phyloP scores from a whole-genome alignment of 92 coral and sea anemone genomes.

The Phenganax stokvisi region DNA sequence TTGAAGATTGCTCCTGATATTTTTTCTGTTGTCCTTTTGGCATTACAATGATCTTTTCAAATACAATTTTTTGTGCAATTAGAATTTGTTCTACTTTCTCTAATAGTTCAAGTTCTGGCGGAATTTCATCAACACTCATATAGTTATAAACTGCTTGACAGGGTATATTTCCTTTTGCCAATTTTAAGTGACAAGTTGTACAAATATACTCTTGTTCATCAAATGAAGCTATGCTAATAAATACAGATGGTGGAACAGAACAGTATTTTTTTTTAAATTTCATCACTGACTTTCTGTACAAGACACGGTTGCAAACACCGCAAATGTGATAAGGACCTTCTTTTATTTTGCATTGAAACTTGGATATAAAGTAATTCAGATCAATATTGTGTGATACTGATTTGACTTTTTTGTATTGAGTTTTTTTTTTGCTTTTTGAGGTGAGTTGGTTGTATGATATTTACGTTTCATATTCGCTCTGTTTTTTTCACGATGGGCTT shows the following conservation, averaged over 20 bases:
- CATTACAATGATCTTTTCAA: too few species aligned
- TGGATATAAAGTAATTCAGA: constrained; percentile 5
- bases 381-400: neutral
- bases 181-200: constrained; percentile 14
- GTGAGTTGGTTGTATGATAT: neutral
- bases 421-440: neutral
- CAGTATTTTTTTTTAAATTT: neutral
- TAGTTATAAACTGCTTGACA: too few species aligned
- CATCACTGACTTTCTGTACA: neutral
- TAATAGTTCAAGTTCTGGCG: too few species aligned
- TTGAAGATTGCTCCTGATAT: too few species aligned
- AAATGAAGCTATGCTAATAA: constrained; percentile 2
- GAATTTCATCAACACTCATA: too few species aligned
- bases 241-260: neutral
- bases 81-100: too few species aligned
- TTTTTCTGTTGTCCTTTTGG: too few species aligned
- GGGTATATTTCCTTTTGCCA: neutral
- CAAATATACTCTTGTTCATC: constrained; percentile 1
- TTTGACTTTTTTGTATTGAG: neutral
- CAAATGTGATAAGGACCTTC: constrained; percentile 19
- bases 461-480: constrained; percentile 4
- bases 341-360: neutral
- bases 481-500: neutral
- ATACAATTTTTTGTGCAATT: too few species aligned
- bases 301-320: constrained; percentile 7